These are phyloP conservation scores for Stenchaetothrips biformis DNA, from an alignment of 2,888 invertebrate genomes.

Conservation along the genomic window DNA sequence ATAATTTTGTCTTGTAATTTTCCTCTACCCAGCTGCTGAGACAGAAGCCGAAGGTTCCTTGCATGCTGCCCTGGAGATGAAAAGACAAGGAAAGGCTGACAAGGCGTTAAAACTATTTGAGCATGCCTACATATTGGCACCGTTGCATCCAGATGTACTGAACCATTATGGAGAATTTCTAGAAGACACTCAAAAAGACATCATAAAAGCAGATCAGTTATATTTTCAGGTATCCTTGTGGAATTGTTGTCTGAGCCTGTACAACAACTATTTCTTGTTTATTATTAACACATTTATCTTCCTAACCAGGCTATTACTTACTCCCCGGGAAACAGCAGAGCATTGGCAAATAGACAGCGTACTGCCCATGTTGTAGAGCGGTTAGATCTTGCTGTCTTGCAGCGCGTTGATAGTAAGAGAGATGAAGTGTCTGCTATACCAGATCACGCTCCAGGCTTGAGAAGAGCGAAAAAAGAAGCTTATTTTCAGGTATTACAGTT, in stretches of 20 bases:
- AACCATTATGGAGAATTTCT: constrained; percentile 90
- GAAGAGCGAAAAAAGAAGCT: constrained; percentile 87
- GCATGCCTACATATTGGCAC: constrained; percentile 87
- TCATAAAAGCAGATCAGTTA: constrained; percentile 84
- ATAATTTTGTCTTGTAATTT: not conserved
- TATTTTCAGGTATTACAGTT: constrained; percentile 63
- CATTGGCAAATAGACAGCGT: constrained; percentile 72
- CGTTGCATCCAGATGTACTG: constrained; percentile 86
- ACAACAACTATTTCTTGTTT: not conserved
- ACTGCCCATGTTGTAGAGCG: constrained; percentile 86
- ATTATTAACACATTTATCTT: constrained; percentile 28
- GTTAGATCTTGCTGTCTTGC: constrained; percentile 72
- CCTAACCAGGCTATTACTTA: constrained; percentile 62
- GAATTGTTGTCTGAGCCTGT: not conserved
- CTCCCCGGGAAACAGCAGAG: constrained; percentile 76
- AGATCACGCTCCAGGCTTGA: constrained; percentile 69
- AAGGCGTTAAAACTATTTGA: constrained; percentile 82
- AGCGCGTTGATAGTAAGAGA: constrained; percentile 77
- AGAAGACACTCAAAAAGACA: constrained; percentile 76
- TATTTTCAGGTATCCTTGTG: constrained; percentile 63
- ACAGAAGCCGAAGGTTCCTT: constrained; percentile 79
- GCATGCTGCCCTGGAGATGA: constrained; percentile 80
- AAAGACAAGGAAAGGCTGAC: constrained; percentile 70
- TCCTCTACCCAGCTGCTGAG: constrained; percentile 46
- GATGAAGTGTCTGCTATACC: constrained; percentile 77